Evolutionary conservation across 2,888 invertebrate genomes (phyloP), one percentile per base, ranked within the genome.

Genomic region (Diaphora mendica): DNA sequence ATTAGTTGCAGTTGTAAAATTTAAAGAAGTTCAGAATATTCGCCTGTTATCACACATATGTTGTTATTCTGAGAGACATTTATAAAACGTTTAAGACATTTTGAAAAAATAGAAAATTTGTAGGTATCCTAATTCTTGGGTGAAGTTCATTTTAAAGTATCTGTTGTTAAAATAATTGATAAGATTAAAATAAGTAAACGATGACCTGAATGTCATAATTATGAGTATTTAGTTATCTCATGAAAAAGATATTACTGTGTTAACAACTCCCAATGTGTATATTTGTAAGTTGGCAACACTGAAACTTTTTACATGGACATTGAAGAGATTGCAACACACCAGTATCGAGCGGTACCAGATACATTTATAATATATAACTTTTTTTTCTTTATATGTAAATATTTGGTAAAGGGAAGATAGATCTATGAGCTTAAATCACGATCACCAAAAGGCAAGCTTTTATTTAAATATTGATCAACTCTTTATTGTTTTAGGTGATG

Each of bases 401-500:
- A 59, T 59, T 9, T 9, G 13, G 2, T n/a, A n/a, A 9, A 11
- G 55, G 55, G 13, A 59, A 9, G n/a, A n/a, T 70, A 9, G n/a
- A n/a, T 70, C 39, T 39, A 39, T 2, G 39, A 39, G 1, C 9
- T 65, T 23, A 66, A 71, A 69, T 68, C 66, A 64, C 35, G 48
- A 79, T 79, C 78, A 81, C 70, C 78, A 26, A 78, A 35, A 78
- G 33, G 65, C 74, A 71, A 82, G 79, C 82, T 82, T 86, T 80
- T 79, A 82, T 82, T 83, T 88, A 92, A 93, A 93, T 90, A 93
- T 91, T 91, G 86, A 87, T 88, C 87, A 87, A 90, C 91, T 92
- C 88, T 92, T 75, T 94, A 94, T 95, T 95, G 95, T 95, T 95
- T 94, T 94, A 95, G 95, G 95, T 95, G 94, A 95, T 95, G 95